Percentiles rank a stretch among this genome's conserved stretches.
Conservation (phyloP, 30 jellyfish, hydroid and myxozoan genomes). For the Cassiopea xamachana region DNA sequence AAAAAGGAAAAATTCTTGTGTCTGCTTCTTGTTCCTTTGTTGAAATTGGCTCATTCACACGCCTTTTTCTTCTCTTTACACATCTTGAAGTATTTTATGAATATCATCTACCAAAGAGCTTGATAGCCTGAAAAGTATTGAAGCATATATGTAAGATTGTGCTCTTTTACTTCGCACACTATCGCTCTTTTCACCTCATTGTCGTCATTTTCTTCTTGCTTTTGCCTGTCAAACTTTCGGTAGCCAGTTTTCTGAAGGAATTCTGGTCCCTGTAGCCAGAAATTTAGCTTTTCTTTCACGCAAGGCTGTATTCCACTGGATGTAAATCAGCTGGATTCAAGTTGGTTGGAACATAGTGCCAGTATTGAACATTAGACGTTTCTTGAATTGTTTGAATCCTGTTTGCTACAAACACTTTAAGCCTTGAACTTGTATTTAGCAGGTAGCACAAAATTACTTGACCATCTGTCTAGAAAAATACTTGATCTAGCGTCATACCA, state of each 20-base stretch:
- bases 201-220: neutral
- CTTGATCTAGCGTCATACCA: neutral
- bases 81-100: neutral
- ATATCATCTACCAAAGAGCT: neutral
- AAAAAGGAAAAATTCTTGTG: no score
- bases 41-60: neutral
- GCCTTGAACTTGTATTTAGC: neutral
- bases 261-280: neutral
- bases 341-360: neutral
- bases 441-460: neutral
- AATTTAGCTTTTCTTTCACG: neutral
- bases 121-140: neutral
- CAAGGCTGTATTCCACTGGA: neutral
- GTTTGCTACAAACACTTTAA: neutral
- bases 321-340: neutral
- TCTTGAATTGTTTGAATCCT: neutral
- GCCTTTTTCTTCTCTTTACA: neutral
- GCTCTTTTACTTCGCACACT: neutral
- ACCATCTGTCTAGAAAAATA: neutral
- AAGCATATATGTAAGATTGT: neutral
- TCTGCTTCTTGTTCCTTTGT: neutral
- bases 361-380: neutral
- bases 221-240: neutral
- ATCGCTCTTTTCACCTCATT: neutral
- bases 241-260: neutral